Evolutionary conservation across 1,140 invertebrate species (phyloP).

Genomic region (Panulirus ornatus): DNA sequence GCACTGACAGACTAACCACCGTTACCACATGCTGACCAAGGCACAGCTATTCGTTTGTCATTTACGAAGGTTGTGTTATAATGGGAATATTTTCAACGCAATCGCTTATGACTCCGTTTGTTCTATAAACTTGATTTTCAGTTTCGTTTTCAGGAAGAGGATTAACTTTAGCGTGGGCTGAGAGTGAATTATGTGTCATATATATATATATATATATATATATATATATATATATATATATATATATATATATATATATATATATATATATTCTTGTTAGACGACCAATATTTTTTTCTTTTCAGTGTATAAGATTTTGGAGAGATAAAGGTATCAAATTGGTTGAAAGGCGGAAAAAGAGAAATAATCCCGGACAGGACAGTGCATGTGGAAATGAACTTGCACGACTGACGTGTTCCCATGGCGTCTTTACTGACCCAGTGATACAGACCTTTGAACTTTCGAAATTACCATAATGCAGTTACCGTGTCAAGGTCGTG

Average conservation of each 20-base stretch:
- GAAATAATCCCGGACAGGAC: background rate
- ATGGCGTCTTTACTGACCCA: background rate
- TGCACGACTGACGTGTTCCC: background rate
- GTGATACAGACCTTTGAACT: background rate
- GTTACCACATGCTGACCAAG: background rate
- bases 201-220: constrained; percentile 1
- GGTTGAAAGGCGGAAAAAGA: background rate
- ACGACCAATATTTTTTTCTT: background rate
- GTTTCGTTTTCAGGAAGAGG: background rate
- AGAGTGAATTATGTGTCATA: no score
- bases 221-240: constrained; percentile 27
- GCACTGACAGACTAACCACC: background rate
- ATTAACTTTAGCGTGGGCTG: background rate
- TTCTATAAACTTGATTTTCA: background rate
- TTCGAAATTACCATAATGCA: no score
- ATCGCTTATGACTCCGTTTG: background rate
- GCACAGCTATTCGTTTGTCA: background rate
- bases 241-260: constrained; percentile 41
- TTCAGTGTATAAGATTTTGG: background rate
- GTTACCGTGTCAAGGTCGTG: no score
- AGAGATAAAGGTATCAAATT: background rate
- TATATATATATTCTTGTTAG: constrained; percentile 3
- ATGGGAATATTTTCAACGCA: background rate
- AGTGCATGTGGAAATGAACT: background rate
- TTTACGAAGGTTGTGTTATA: background rate